phyloP scores from a whole-genome alignment of 2,888 invertebrate genomes.

The Platycheirus rosarum region DNA sequence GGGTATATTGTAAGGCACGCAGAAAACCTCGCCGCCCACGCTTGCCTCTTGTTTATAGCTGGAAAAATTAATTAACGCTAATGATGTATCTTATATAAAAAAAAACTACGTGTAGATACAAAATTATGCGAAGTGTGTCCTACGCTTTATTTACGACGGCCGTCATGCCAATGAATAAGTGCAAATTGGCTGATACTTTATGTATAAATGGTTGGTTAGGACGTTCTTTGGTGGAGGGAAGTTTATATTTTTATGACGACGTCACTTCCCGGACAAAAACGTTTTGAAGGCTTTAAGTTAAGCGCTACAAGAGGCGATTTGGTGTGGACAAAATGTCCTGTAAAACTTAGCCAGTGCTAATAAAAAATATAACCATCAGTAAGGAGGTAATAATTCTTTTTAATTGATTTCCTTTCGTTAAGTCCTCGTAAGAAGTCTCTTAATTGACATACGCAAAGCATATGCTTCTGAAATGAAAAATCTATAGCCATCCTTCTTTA shows the following conservation, averaged over 20 bases:
- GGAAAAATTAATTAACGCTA: conserved; percentile 30
- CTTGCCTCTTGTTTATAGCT: conserved; percentile 5
- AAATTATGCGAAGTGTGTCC: neutral
- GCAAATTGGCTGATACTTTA: conserved; percentile 19
- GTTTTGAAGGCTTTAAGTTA: neutral
- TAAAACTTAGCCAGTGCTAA: neutral
- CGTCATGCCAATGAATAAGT: conserved; percentile 26
- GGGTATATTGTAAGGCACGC: conserved; percentile 20
- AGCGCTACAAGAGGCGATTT: neutral
- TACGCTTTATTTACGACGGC: neutral
- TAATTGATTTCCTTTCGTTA: neutral
- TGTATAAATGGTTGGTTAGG: neutral
- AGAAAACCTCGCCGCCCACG: neutral
- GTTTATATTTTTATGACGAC: neutral
- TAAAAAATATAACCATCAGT: neutral
- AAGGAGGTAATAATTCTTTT: neutral
- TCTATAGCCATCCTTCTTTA: neutral
- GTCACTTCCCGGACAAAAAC: neutral
- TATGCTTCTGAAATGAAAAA: neutral
- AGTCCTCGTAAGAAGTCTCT: no score
- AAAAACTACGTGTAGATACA: conserved; percentile 19
- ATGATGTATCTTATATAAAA: conserved; percentile 28
- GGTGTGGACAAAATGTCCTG: neutral
- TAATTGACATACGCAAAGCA: neutral
- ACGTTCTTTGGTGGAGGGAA: neutral